Percentiles rank a stretch among this genome's conserved stretches.
Conservation (phyloP, 2,113 vertebrate species). For the Vanacampus margaritifer region DNA sequence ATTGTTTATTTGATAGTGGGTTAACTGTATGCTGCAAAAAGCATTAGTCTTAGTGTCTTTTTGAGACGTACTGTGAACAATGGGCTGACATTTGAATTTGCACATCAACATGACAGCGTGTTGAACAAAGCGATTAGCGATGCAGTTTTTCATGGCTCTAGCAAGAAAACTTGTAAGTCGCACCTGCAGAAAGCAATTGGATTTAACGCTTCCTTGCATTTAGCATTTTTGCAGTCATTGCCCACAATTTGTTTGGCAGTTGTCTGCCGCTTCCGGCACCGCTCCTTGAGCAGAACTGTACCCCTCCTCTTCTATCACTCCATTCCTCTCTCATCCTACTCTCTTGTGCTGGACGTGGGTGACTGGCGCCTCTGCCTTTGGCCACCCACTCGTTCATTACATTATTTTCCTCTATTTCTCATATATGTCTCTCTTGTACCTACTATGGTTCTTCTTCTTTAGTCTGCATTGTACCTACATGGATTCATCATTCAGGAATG, state of each 20-base stretch:
- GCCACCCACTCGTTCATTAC: slow-evolving; percentile 54
- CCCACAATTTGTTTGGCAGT: slow-evolving; percentile 19
- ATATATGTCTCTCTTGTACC: slow-evolving; percentile 11
- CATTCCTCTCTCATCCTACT: slow-evolving; percentile 60
- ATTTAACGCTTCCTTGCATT: slow-evolving; percentile 8
- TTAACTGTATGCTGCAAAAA: neutral
- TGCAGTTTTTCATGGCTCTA: slow-evolving; percentile 3
- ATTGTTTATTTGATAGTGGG: too few relatives aligned
- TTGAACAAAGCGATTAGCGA: slow-evolving; percentile 1
- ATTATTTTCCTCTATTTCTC: slow-evolving; percentile 45
- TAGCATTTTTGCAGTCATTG: slow-evolving; percentile 3
- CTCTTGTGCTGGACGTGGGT: slow-evolving; percentile 56
- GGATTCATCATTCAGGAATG: slow-evolving; percentile 3
- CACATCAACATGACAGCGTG: slow-evolving; percentile 2
- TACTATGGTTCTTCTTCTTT: slow-evolving; percentile 16
- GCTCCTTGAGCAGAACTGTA: slow-evolving; percentile 36
- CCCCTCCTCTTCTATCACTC: slow-evolving; percentile 49
- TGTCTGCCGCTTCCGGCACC: slow-evolving; percentile 25
- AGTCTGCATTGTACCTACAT: slow-evolving; percentile 20
- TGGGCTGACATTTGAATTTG: slow-evolving; percentile 8
- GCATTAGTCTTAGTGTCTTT: slow-evolving; percentile 4
- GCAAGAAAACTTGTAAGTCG: neutral
- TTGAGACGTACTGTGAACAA: neutral
- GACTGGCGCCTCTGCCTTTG: slow-evolving; percentile 49
- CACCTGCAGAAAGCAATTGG: neutral